Evolutionary conservation across 2,797 vertebrate species (phyloP).

Genomic region (Hipposideros larvatus): DNA sequence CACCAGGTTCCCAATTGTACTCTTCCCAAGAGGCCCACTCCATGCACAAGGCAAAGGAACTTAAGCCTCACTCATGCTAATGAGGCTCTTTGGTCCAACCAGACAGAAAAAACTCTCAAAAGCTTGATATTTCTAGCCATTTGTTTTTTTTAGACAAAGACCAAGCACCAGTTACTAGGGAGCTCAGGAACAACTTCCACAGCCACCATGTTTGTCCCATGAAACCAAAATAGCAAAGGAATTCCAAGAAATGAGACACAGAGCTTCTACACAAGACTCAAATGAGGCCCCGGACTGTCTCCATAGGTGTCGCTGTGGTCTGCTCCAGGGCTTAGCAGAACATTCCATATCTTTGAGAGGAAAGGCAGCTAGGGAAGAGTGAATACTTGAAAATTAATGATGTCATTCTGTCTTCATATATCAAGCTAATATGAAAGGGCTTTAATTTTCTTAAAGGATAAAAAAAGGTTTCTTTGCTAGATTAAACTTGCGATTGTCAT

Average conservation of each 20-base stretch:
- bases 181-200: constrained; percentile 5
- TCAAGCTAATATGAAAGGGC: constrained; percentile 93
- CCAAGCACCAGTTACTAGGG: constrained; percentile 10
- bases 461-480: constrained; percentile 95
- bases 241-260: neutral
- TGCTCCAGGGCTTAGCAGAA: constrained; percentile 74
- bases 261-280: neutral
- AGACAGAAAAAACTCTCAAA: constrained; percentile 61
- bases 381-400: constrained; percentile 89
- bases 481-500: constrained; percentile 99
- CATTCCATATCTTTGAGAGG: neutral
- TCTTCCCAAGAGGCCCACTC: constrained; percentile 65
- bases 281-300: constrained; percentile 4
- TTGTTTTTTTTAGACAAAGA: constrained; percentile 41
- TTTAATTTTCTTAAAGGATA: constrained; percentile 94
- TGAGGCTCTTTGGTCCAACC: constrained; percentile 57
- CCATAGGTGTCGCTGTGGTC: constrained; percentile 86
- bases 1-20: neutral
- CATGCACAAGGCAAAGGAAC: neutral
- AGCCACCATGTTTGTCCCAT: constrained; percentile 36
- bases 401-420: constrained; percentile 91
- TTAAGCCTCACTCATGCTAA: constrained; percentile 44
- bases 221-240: neutral
- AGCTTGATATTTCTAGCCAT: constrained; percentile 54
- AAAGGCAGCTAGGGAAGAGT: constrained; percentile 72